Conservation (phyloP, 2,797 vertebrate genomes). For the Ficedula albicollis region DNA sequence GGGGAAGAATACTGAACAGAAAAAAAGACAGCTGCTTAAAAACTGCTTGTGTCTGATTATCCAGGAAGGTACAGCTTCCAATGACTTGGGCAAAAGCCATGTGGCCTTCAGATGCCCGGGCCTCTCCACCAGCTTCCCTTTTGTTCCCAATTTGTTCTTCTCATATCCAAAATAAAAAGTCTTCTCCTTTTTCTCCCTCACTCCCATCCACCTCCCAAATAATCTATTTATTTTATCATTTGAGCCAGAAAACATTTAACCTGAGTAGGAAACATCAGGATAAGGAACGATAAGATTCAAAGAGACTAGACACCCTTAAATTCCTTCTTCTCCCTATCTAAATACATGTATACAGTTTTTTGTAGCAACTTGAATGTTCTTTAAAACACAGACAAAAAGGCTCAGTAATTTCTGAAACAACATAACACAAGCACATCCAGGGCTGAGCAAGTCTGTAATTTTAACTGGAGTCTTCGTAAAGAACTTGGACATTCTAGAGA, state of each 20-base stretch:
- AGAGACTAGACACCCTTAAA: background rate
- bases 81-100: background rate
- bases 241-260: background rate
- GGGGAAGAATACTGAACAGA: background rate
- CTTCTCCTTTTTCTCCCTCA: background rate
- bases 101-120: background rate
- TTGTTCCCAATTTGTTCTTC: background rate
- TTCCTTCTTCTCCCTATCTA: background rate
- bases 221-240: background rate
- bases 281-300: background rate
- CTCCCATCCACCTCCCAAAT: background rate
- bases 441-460: background rate
- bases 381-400: background rate
- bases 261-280: background rate
- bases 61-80: background rate
- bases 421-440: background rate
- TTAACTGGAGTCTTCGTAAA: background rate
- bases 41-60: background rate
- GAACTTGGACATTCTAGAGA: background rate
- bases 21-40: background rate
- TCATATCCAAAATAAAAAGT: background rate
- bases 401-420: background rate
- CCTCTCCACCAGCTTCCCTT: background rate
- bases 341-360: background rate
- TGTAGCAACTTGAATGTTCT: background rate